Evolutionary conservation across 2,113 vertebrate genomes (phyloP).

Genomic region (Chaetura pelagica): DNA sequence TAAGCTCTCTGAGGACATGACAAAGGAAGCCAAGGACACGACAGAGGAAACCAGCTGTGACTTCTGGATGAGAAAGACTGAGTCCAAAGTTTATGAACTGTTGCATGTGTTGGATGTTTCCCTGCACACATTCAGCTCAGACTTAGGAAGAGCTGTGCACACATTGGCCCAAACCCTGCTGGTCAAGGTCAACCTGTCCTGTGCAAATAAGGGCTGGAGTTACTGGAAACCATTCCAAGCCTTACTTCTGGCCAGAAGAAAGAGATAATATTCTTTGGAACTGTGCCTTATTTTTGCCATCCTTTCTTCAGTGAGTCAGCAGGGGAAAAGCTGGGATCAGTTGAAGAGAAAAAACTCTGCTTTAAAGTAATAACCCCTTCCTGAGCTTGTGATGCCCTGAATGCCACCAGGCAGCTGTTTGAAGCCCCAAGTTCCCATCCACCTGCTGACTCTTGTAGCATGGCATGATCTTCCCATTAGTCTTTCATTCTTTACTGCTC

Average conservation of each 20-base stretch:
- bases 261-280: constrained; percentile 31
- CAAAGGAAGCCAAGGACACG: constrained; percentile 67
- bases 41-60: constrained; percentile 69
- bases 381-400: fast-evolving
- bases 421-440: not conserved
- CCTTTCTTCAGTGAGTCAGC: constrained; percentile 30
- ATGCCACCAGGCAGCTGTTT: not conserved
- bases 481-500: not conserved
- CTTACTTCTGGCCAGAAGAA: not conserved
- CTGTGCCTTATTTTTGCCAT: constrained; percentile 42
- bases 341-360: not conserved
- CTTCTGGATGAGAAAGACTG: constrained; percentile 66
- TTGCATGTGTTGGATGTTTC: constrained; percentile 50
- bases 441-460: not conserved
- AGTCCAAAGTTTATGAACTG: constrained; percentile 56
- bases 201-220: constrained; percentile 42
- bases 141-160: constrained; percentile 8
- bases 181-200: constrained; percentile 12
- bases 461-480: not conserved
- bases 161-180: not conserved
- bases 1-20: constrained; percentile 54
- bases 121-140: not conserved
- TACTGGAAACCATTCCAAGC: constrained; percentile 54
- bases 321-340: not conserved
- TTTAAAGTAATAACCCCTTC: not conserved